Conservation (phyloP, 2,113 vertebrate genomes). For the Leuciscus idus region DNA sequence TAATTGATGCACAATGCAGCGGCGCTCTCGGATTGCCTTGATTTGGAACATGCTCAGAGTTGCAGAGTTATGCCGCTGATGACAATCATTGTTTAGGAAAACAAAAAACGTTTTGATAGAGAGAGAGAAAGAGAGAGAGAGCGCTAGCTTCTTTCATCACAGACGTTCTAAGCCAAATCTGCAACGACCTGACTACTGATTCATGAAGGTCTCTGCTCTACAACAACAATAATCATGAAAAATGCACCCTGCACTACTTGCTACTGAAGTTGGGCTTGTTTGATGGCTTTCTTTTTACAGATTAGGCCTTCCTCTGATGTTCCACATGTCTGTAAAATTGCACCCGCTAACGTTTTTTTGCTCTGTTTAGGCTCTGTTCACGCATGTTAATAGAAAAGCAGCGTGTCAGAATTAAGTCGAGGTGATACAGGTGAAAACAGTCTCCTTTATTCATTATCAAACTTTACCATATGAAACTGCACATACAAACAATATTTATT, state of each 20-base stretch:
- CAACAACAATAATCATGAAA: conserved; percentile 62
- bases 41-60: conserved; percentile 61
- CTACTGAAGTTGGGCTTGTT: conserved; percentile 56
- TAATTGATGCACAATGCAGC: conserved; percentile 85
- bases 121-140: background rate
- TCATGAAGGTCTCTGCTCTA: conserved; percentile 59
- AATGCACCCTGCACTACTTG: conserved; percentile 59
- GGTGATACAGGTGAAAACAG: conserved; percentile 4
- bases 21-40: conserved; percentile 69
- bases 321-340: conserved; percentile 56
- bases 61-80: conserved; percentile 57
- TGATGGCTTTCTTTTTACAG: conserved; percentile 61
- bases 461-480: background rate
- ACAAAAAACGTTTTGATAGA: conserved; percentile 42
- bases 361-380: conserved; percentile 31
- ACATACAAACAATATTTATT: background rate
- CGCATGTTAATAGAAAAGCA: conserved; percentile 52
- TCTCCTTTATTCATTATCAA: background rate
- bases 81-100: conserved; percentile 67
- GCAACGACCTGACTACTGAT: conserved; percentile 55
- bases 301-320: conserved; percentile 60
- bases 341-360: conserved; percentile 44
- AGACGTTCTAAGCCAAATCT: conserved; percentile 49
- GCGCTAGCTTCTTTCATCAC: conserved; percentile 43
- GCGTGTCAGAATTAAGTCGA: conserved; percentile 44